These are phyloP conservation scores for Erethizon dorsatum DNA, from an alignment of 2,797 vertebrate genomes.

Conservation along the genomic window DNA sequence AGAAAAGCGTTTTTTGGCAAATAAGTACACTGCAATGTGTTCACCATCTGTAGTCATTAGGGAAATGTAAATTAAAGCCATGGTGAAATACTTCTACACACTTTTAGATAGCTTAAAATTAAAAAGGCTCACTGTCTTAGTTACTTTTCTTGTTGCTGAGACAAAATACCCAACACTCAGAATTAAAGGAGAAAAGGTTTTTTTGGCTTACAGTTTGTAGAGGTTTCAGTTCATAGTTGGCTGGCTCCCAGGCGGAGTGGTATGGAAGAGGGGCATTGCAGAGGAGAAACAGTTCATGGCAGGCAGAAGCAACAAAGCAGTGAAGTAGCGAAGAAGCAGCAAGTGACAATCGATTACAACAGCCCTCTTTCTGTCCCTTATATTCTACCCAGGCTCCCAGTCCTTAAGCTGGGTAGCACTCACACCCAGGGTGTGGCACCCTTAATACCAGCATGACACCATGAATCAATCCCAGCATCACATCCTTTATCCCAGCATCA, in stretches of 20 bases:
- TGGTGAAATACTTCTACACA: neutral
- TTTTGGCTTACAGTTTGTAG: neutral
- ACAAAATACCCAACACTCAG: neutral
- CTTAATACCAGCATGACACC: neutral
- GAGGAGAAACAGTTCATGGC: neutral
- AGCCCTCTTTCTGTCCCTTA: neutral
- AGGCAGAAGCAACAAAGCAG: neutral
- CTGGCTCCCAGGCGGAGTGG: neutral
- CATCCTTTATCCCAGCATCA: neutral
- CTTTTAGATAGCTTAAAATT: neutral
- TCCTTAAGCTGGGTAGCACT: neutral
- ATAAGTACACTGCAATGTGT: neutral
- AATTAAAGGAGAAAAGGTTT: neutral
- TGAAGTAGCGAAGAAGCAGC: neutral
- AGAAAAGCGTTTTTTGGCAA: conserved; percentile 7
- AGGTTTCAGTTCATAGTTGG: neutral
- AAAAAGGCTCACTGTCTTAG: neutral
- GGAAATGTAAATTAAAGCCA: conserved; percentile 20
- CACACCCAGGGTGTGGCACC: neutral
- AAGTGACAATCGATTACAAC: neutral
- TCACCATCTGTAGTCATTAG: conserved; percentile 38
- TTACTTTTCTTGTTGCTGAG: neutral
- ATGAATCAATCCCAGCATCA: neutral
- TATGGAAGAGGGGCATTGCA: neutral
- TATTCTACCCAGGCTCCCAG: neutral